Evolutionary conservation across 1,140 invertebrate genomes (phyloP), one percentile per base, ranked within the genome.

Genomic region (Aphis gossypii): DNA sequence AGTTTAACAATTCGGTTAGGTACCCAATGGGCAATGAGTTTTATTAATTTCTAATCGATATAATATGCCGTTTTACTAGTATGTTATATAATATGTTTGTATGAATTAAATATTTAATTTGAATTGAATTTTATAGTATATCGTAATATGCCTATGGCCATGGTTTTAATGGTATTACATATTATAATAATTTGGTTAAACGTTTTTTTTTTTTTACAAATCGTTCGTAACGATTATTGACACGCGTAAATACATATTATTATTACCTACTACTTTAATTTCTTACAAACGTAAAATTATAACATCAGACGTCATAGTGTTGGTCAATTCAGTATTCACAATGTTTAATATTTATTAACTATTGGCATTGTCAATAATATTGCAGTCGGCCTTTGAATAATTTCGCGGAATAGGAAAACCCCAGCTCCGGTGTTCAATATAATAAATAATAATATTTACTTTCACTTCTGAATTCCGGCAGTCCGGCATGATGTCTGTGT

Each of bases 401-500:
- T n/a, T 76, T 76, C 14, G 14, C n/a, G n/a, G 30, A n/a, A 76
- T 14, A 76, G 60, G 60, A 76, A 76, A 76, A 68, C 6, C 60
- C 60, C 60, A 76, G n/a, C 11, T 0, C 3, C 30, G 14, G n/a
- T 18, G 60, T n/a, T n/a, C 60, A 18, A n/a, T 76, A 35, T 76
- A 76, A 76, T n/a, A n/a, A 76, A n/a, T 60, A 60, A 60, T 76
- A 76, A n/a, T 76, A 76, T 76, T 76, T 76, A n/a, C 60, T 76
- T 76, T 76, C 60, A 76, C 60, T 76, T 76, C 14, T 18, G 14
- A n/a, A 76, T n/a, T 76, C 60, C 60, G 56, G 56, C 56, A 30
- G 56, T 60, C 56, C 56, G 60, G 9, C 60, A n/a, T 68, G 60
- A 68, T 68, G 30, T 9, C 60, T 30, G n/a, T n/a, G 60, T n/a